Percentiles rank a stretch among this genome's conserved stretches.
These are phyloP conservation scores for Bambusicola thoracicus DNA, from an alignment of 2,113 vertebrate species.

Conservation along the genomic window DNA sequence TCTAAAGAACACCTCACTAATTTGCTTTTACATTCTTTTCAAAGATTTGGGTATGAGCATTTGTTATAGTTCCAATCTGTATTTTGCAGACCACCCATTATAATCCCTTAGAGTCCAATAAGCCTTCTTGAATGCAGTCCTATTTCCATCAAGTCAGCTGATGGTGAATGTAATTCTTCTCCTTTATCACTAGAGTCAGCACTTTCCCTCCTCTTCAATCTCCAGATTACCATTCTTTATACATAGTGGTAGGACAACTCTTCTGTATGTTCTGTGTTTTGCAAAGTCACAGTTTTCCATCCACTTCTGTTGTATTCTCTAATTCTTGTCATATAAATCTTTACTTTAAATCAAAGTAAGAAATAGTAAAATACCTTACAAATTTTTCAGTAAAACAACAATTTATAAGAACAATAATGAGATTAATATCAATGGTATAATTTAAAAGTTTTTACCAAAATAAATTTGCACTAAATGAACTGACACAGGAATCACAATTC, in stretches of 20 bases:
- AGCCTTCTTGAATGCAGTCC: background rate
- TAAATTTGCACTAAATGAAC: background rate
- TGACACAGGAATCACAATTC: background rate
- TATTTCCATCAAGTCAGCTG: background rate
- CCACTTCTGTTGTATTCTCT: background rate
- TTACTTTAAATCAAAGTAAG: background rate
- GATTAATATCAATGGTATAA: background rate
- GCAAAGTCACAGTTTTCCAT: background rate
- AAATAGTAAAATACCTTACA: background rate
- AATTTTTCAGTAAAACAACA: background rate
- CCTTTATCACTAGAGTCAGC: background rate
- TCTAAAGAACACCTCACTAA: background rate
- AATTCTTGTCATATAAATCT: background rate
- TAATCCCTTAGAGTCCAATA: slow-evolving; percentile 19
- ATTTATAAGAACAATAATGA: background rate
- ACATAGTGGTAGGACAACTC: background rate
- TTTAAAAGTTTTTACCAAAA: background rate
- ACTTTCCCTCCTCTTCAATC: background rate
- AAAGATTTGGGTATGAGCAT: background rate
- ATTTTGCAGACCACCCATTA: background rate
- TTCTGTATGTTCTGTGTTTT: background rate
- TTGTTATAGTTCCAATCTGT: background rate
- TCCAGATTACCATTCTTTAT: background rate
- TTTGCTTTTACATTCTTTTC: background rate
- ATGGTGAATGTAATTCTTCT: slow-evolving; percentile 8